phyloP scores from a whole-genome alignment of 2,113 vertebrate species.

The Bombycilla garrulus region DNA sequence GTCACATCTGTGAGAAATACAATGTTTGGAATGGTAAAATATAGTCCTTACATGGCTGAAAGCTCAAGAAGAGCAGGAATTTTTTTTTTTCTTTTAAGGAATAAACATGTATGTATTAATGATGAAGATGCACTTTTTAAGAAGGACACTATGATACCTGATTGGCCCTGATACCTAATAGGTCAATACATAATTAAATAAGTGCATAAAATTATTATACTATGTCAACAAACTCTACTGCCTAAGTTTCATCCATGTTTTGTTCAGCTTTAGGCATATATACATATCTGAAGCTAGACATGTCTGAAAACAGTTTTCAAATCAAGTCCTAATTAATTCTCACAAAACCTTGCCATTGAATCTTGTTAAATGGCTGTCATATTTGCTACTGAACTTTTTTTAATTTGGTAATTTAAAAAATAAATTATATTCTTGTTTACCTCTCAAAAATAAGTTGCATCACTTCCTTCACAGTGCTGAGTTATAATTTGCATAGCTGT shows the following conservation, averaged over 20 bases:
- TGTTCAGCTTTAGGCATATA: not conserved
- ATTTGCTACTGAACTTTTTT: not conserved
- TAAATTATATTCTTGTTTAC: not conserved
- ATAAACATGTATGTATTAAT: not conserved
- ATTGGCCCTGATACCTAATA: not conserved
- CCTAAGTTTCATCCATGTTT: not conserved
- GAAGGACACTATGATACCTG: not conserved
- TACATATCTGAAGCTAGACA: not conserved
- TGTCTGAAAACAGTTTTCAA: not conserved
- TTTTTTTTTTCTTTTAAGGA: not conserved
- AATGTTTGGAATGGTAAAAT: not conserved
- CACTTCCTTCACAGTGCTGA: not conserved
- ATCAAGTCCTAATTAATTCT: not conserved
- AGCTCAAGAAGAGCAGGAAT: not conserved
- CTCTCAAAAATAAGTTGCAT: not conserved
- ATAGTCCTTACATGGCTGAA: not conserved
- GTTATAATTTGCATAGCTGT: not conserved
- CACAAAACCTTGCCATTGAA: not conserved
- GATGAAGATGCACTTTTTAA: not conserved
- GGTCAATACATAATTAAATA: not conserved
- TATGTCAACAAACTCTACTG: not conserved
- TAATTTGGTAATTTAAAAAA: accelerated
- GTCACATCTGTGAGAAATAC: not conserved
- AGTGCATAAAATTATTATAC: not conserved
- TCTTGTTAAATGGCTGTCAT: not conserved